Evolutionary conservation across 2,888 invertebrate genomes (phyloP).

Genomic region (Syrista parreyssii): DNA sequence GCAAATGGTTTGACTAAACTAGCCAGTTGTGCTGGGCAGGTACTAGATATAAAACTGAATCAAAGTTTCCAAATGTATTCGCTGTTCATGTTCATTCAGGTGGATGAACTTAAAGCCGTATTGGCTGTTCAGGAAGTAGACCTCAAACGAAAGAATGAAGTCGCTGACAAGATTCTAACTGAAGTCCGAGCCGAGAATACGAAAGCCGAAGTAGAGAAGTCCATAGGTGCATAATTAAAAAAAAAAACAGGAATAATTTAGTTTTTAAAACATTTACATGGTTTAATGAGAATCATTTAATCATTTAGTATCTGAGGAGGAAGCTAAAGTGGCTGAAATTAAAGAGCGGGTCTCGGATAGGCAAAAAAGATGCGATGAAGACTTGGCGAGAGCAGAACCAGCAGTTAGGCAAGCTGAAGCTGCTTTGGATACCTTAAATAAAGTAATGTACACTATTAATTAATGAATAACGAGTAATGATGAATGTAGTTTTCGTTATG

Average conservation of each 20-base stretch:
- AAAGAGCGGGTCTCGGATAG: constrained; percentile 89
- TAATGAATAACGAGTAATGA: too few relatives aligned
- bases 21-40: constrained; percentile 86
- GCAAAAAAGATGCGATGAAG: constrained; percentile 87
- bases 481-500: background rate
- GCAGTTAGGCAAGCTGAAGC: constrained; percentile 89
- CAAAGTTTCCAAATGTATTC: background rate
- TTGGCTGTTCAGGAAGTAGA: constrained; percentile 84
- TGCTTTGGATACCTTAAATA: constrained; percentile 92
- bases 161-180: constrained; percentile 87
- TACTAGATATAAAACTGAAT: constrained; percentile 45
- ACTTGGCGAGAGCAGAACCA: constrained; percentile 91
- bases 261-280: constrained; percentile 8
- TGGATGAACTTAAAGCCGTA: constrained; percentile 83
- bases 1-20: constrained; percentile 91
- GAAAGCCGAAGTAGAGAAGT: constrained; percentile 90
- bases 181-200: constrained; percentile 91
- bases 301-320: constrained; percentile 79
- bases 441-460: constrained; percentile 64
- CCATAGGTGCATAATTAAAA: constrained; percentile 69
- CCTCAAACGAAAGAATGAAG: constrained; percentile 87
- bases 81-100: constrained; percentile 59
- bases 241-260: constrained; percentile 16
- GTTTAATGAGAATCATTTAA: background rate
- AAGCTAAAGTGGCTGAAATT: constrained; percentile 89